Evolutionary conservation across 2,888 invertebrate genomes (phyloP).

Genomic region (Cremastinae sp.): DNA sequence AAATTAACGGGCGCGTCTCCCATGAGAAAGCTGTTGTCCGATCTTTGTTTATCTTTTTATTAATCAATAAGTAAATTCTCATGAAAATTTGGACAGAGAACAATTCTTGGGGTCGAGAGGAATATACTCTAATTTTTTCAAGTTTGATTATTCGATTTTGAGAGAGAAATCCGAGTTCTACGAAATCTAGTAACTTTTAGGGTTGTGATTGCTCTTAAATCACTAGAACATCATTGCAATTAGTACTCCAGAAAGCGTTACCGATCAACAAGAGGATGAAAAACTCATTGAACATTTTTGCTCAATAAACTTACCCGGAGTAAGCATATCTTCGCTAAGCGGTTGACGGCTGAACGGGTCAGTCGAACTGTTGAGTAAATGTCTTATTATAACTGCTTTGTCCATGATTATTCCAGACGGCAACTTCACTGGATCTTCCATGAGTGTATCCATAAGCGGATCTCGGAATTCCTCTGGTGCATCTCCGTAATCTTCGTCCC

Average conservation of each 20-base stretch:
- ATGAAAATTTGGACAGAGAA: neutral
- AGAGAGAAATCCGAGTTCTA: too few relatives aligned
- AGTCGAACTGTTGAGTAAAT: conserved; percentile 96
- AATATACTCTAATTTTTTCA: too few relatives aligned
- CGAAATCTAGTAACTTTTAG: too few relatives aligned
- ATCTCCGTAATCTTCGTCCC: conserved; percentile 95
- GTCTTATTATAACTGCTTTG: conserved; percentile 94
- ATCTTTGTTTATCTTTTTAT: neutral
- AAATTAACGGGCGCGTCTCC: too few relatives aligned
- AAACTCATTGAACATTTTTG: neutral
- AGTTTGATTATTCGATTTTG: too few relatives aligned
- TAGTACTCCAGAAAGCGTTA: too few relatives aligned
- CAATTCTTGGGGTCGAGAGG: too few relatives aligned
- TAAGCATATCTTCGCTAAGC: conserved; percentile 95
- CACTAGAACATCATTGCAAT: too few relatives aligned
- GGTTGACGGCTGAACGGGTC: conserved; percentile 99
- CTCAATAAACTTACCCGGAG: conserved; percentile 85
- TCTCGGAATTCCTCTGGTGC: conserved; percentile 98
- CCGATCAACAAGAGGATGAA: conserved; percentile 1
- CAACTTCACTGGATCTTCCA: conserved; percentile 96
- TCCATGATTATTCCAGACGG: conserved; percentile 97
- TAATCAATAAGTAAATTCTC: too few relatives aligned
- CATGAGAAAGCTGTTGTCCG: too few relatives aligned
- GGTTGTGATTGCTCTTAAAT: too few relatives aligned
- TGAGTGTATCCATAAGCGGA: conserved; percentile 97